These are phyloP conservation scores for Antheraea assamensis DNA, from an alignment of 2,888 invertebrate genomes.

Conservation along the genomic window DNA sequence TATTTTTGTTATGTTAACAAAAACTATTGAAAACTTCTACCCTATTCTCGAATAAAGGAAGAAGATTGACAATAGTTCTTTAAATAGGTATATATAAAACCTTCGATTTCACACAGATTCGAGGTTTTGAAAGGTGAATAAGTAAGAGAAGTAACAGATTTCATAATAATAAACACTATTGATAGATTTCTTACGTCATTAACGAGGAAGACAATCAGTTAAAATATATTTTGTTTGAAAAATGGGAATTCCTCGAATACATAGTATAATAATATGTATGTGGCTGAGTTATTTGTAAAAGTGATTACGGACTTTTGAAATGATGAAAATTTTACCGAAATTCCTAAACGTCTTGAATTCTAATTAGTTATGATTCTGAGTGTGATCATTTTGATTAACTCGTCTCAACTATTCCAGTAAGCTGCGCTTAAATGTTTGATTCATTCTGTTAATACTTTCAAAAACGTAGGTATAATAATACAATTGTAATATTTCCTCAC, in stretches of 20 bases:
- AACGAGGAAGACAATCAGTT: too few species aligned
- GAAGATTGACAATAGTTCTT: not conserved
- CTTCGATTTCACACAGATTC: not conserved
- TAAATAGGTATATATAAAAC: not conserved
- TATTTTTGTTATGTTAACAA: constrained; percentile 37
- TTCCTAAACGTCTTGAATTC: not conserved
- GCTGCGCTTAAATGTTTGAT: not conserved
- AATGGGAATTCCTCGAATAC: too few species aligned
- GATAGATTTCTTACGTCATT: too few species aligned
- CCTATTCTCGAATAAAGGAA: not conserved
- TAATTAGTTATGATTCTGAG: not conserved
- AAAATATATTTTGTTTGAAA: not conserved
- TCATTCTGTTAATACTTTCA: not conserved
- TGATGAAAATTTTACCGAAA: not conserved
- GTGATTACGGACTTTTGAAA: too few species aligned
- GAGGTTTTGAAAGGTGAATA: not conserved
- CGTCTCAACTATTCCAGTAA: not conserved
- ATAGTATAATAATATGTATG: too few species aligned
- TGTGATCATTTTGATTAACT: not conserved
- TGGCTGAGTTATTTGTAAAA: too few species aligned
- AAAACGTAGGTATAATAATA: too few species aligned
- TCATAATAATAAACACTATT: not conserved
- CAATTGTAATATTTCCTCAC: not conserved
- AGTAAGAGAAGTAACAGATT: not conserved
- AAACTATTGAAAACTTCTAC: constrained; percentile 17